phyloP scores from a whole-genome alignment of 2,113 vertebrate species.

The Chaetodon auriga region DNA sequence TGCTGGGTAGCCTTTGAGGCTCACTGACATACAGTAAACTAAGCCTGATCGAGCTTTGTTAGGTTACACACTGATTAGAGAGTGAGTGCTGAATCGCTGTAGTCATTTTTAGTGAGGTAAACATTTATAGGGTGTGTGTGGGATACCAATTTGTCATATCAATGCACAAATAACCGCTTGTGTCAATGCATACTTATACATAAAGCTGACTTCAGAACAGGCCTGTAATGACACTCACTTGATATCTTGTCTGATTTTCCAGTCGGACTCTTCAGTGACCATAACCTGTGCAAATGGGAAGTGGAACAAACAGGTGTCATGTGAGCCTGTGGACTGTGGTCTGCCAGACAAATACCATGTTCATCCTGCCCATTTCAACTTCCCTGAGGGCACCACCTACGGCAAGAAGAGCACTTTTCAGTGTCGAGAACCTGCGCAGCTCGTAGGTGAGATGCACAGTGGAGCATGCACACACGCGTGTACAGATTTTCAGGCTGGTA shows the following conservation, averaged over 20 bases:
- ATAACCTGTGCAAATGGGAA: conserved; percentile 94
- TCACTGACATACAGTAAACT: conserved; percentile 59
- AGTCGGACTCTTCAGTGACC: conserved; percentile 87
- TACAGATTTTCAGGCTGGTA: not conserved
- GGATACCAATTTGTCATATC: conserved; percentile 23
- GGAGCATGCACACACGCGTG: not conserved
- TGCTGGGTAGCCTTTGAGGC: conserved; percentile 58
- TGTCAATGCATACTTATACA: not conserved
- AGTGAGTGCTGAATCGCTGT: conserved; percentile 55
- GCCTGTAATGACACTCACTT: conserved; percentile 3
- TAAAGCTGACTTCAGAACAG: not conserved
- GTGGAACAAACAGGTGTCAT: conserved; percentile 95
- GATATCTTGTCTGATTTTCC: conserved; percentile 29
- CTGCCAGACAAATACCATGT: conserved; percentile 95
- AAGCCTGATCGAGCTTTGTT: conserved; percentile 53
- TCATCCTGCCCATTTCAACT: conserved; percentile 92
- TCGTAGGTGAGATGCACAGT: conserved; percentile 88
- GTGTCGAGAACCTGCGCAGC: conserved; percentile 92
- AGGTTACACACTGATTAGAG: conserved; percentile 48
- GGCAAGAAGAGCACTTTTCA: conserved; percentile 93
- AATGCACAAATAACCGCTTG: conserved; percentile 9
- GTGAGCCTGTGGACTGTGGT: conserved; percentile 97
- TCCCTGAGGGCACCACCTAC: conserved; percentile 93
- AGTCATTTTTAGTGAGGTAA: conserved; percentile 47
- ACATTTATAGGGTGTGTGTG: conserved; percentile 46